Conservation (phyloP, 2,797 vertebrate species). For the Pteronotus mesoamericanus region DNA sequence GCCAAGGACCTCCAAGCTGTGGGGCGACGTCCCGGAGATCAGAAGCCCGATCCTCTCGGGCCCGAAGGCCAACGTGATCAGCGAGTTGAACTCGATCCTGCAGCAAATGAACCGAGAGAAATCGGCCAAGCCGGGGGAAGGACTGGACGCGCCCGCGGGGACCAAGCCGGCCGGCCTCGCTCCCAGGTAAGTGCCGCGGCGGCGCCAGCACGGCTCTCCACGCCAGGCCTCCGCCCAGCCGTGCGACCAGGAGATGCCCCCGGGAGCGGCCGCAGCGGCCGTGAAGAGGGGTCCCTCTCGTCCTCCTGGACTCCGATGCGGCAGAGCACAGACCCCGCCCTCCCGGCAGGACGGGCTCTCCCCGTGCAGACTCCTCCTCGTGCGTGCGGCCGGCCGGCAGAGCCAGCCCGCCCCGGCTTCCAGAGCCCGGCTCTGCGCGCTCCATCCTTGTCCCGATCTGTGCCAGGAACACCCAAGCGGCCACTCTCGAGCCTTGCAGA, state of each 20-base stretch:
- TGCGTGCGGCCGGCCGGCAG: fast-evolving
- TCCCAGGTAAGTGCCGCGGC: constrained; percentile 86
- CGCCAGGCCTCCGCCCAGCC: fast-evolving
- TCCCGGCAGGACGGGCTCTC: neutral
- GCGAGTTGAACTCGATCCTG: constrained; percentile 96
- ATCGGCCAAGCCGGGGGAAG: constrained; percentile 89
- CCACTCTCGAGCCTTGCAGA: neutral
- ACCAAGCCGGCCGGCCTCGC: constrained; percentile 86
- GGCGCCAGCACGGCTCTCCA: neutral
- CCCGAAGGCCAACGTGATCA: constrained; percentile 95
- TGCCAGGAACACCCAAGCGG: neutral
- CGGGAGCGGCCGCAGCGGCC: neutral
- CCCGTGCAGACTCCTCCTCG: neutral
- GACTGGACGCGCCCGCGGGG: constrained; percentile 88
- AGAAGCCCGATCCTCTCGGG: constrained; percentile 93
- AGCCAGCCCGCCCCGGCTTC: neutral
- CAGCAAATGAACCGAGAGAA: constrained; percentile 97
- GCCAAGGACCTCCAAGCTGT: constrained; percentile 94
- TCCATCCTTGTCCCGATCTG: neutral
- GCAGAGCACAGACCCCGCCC: neutral
- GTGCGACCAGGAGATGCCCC: neutral
- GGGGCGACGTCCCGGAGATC: constrained; percentile 91
- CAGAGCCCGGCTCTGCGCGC: neutral
- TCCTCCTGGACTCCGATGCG: neutral
- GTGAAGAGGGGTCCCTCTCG: neutral